Percentiles rank a stretch among this genome's conserved stretches.
These are phyloP conservation scores for Palythoa grandis DNA, from an alignment of 92 coral and sea anemone species.

Conservation along the genomic window DNA sequence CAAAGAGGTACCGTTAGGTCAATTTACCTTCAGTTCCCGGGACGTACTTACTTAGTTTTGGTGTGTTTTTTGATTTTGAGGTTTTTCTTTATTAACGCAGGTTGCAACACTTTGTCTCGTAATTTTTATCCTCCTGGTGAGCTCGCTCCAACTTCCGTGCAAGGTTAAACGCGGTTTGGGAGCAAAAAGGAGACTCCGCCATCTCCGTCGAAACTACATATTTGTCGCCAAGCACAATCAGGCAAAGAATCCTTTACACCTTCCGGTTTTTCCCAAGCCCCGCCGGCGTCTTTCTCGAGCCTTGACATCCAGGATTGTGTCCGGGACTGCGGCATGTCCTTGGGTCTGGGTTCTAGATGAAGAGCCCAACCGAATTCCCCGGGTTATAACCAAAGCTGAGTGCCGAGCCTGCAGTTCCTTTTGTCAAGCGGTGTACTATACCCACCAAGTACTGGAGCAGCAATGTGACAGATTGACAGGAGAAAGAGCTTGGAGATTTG, in stretches of 20 bases:
- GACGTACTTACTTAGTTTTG: too few relatives aligned
- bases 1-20: too few relatives aligned
- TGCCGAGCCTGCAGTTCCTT: constrained; percentile 46
- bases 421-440: constrained; percentile 41
- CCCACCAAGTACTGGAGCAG: constrained; percentile 36
- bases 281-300: constrained; percentile 42
- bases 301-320: neutral
- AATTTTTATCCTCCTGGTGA: neutral
- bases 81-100: neutral
- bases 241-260: neutral
- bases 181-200: neutral
- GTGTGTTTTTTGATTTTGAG: too few relatives aligned
- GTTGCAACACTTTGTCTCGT: neutral
- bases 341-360: constrained; percentile 53
- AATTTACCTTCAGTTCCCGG: too few relatives aligned
- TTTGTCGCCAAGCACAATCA: constrained; percentile 5
- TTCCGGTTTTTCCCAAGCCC: constrained; percentile 11
- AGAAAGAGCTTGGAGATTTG: constrained; percentile 50
- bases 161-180: constrained; percentile 3
- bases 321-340: constrained; percentile 42
- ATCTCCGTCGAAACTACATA: constrained; percentile 21
- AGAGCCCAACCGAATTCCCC: constrained; percentile 45
- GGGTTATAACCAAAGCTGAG: constrained; percentile 46
- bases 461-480: constrained; percentile 50
- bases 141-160: constrained; percentile 23